Evolutionary conservation across 1,140 invertebrate genomes (phyloP).

Genomic region (Ridgeia piscesae): DNA sequence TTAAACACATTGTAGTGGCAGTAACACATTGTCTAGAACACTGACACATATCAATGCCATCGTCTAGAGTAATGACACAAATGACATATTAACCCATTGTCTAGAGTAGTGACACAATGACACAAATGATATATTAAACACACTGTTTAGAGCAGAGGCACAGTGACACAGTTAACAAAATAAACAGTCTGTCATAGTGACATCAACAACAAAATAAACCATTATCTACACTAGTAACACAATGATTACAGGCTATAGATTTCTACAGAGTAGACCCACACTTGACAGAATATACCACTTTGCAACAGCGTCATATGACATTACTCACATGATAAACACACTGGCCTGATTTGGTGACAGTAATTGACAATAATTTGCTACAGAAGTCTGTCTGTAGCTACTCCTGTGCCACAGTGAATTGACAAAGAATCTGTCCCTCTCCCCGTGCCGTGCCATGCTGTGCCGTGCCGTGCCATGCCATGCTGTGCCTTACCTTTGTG

Average conservation of each 20-base stretch:
- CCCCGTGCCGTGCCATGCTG: too few relatives aligned
- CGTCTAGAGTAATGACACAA: background rate
- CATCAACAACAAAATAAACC: background rate
- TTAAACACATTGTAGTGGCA: background rate
- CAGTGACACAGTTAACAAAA: background rate
- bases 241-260: too few relatives aligned
- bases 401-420: background rate
- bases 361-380: background rate
- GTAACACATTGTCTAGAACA: background rate
- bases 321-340: background rate
- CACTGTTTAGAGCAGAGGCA: background rate
- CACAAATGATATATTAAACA: background rate
- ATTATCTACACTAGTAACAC: background rate
- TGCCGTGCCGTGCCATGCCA: too few relatives aligned
- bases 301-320: background rate
- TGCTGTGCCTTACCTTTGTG: constrained; percentile 64
- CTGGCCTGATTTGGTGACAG: background rate
- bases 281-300: background rate
- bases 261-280: background rate
- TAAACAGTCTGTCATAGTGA: background rate
- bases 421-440: too few relatives aligned
- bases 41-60: too few relatives aligned
- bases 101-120: background rate
- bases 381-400: background rate
- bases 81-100: background rate